Percentiles rank a stretch among this genome's conserved stretches.
phyloP scores from a whole-genome alignment of 2,888 invertebrate genomes.

The Chrysolina haemoptera region DNA sequence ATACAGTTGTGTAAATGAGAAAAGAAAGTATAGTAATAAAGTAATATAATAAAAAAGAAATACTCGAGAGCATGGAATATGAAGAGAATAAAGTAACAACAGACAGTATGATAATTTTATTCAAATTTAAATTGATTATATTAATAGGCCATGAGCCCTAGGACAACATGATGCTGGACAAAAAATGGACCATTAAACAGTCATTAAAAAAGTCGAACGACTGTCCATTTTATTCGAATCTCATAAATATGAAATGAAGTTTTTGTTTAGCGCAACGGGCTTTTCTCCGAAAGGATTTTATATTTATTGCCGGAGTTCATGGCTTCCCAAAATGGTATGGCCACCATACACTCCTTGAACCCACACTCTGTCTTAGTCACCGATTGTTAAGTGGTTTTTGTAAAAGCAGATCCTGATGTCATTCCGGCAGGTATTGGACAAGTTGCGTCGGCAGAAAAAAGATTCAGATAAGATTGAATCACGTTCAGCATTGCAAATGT shows the following conservation, averaged over 20 bases:
- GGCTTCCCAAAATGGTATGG: constrained; percentile 10
- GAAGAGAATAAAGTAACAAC: too few relatives aligned
- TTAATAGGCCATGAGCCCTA: too few relatives aligned
- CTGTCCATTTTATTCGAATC: constrained; percentile 9
- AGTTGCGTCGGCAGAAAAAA: constrained; percentile 17
- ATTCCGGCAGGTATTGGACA: constrained; percentile 5
- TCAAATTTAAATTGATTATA: too few relatives aligned
- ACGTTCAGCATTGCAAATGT: background rate
- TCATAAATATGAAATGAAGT: constrained; percentile 7
- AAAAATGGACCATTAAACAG: background rate
- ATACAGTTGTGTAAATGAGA: too few relatives aligned
- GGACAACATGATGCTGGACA: too few relatives aligned
- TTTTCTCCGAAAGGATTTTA: constrained; percentile 13
- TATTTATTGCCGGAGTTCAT: constrained; percentile 5
- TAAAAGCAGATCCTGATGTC: constrained; percentile 20
- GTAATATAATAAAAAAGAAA: too few relatives aligned
- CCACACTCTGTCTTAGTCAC: constrained; percentile 8
- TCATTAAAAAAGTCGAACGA: background rate
- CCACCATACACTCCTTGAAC: constrained; percentile 11
- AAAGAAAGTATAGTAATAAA: too few relatives aligned
- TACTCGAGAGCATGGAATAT: too few relatives aligned
- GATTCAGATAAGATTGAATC: constrained; percentile 3
- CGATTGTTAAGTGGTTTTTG: constrained; percentile 7
- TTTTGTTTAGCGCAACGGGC: background rate
- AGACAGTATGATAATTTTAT: too few relatives aligned